Evolutionary conservation across 2,797 vertebrate species (phyloP).

Genomic region (Numenius phaeopus): DNA sequence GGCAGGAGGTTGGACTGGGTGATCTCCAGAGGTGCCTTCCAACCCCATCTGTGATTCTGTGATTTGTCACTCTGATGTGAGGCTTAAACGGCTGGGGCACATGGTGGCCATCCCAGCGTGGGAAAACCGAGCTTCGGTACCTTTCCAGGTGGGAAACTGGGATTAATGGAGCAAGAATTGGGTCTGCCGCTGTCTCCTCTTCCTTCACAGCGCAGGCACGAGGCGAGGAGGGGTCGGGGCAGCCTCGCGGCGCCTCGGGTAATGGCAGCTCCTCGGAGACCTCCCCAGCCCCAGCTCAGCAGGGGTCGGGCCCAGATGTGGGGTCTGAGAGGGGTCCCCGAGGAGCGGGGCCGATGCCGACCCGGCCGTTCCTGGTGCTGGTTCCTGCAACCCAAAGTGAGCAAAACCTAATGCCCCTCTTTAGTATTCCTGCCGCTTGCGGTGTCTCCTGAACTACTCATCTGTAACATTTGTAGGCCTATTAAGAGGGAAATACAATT

Average conservation of each 20-base stretch:
- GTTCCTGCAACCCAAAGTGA: background rate
- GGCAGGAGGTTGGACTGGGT: too few species aligned
- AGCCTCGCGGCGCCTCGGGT: background rate
- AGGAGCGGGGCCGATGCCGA: background rate
- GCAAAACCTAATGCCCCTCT: background rate
- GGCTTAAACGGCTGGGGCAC: background rate
- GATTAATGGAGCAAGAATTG: background rate
- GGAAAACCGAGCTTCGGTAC: fast-evolving
- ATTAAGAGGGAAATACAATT: conserved; percentile 79
- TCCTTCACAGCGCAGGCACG: background rate
- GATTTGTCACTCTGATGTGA: fast-evolving
- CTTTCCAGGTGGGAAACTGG: background rate
- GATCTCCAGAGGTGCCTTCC: too few species aligned
- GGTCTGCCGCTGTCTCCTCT: background rate
- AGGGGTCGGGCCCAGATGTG: fast-evolving
- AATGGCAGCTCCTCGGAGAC: background rate
- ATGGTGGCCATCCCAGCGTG: fast-evolving
- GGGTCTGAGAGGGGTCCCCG: fast-evolving
- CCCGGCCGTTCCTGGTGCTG: background rate
- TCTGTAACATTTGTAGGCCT: conserved; percentile 71
- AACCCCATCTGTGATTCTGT: too few species aligned
- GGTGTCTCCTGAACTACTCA: conserved; percentile 38
- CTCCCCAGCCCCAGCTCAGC: background rate
- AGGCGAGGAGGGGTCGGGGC: background rate
- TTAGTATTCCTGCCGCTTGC: conserved; percentile 16